Base-by-base conservation (phyloP, 35 echinoderm and acorn worm genomes). In the Anneissia japonica region DNA sequence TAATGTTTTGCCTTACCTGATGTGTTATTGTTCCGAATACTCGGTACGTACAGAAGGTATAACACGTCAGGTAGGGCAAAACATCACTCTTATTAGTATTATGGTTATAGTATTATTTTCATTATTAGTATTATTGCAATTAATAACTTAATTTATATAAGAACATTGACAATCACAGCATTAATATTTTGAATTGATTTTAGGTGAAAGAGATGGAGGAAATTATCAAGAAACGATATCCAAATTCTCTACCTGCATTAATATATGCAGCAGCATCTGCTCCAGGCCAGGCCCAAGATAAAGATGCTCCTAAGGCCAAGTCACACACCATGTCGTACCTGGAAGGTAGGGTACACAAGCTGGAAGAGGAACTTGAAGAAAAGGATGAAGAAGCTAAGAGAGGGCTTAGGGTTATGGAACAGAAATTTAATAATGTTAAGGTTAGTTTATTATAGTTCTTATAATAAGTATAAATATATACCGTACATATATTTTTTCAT, bases 191-290 rank as follows among this genome's bases (percentile, higher is more conserved):
- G n/a, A n/a, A n/a, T n/a, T n/a, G n/a, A 40, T 7, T n/a, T 29
- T 84, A 99, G 96, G 89, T 99, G 2, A 91, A 83, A 46, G 96
- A 99, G 85, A 99, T 99, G 96, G 93, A 99, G 46, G 89, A 94
- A 81, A 94, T 99, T 37, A 94, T 99, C 32, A 83, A 92, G 17
- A 85, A 75, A 13, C 76, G 96, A 30, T 90, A 99, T 37, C 96
- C 96, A 5, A 99, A 99, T 74, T 99, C 96, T 16, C 84, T 99
- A 35, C 96, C 96, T 14, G 96, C 96, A 13, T 86, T 99, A 46
- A 99, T 99, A 82, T 92, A 94, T 81, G 96, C 96, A 35, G 96
- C 96, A 23, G 95, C 95, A 9, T 89, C 91, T 0, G 79, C 77
- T 16, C 34, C 81, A 1, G 46, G 45, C 73, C 56, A 79, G 31